Percentiles rank a stretch among this genome's conserved stretches.
These are phyloP conservation scores for Anoplopoma fimbria DNA, from an alignment of 2,113 vertebrate species.

Conservation along the genomic window DNA sequence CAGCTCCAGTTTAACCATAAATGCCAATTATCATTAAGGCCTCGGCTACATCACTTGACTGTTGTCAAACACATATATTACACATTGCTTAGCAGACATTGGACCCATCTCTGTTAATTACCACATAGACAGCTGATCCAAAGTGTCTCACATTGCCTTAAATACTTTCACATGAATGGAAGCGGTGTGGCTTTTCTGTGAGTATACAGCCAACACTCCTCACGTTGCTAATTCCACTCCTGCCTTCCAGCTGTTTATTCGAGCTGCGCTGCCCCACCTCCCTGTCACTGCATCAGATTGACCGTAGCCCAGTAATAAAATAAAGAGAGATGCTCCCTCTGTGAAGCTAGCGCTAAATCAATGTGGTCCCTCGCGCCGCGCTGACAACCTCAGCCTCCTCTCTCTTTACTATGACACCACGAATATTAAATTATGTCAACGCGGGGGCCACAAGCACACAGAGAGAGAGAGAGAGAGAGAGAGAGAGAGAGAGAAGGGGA, in stretches of 20 bases:
- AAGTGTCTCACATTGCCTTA: neutral
- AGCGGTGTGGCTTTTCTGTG: neutral
- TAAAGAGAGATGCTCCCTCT: slow-evolving; percentile 73
- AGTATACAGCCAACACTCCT: slow-evolving; percentile 19
- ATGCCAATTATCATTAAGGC: slow-evolving; percentile 36
- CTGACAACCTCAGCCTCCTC: slow-evolving; percentile 76
- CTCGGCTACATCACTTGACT: slow-evolving; percentile 33
- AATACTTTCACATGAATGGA: neutral
- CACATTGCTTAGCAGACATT: slow-evolving; percentile 29
- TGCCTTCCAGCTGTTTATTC: slow-evolving; percentile 60
- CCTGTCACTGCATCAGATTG: slow-evolving; percentile 72
- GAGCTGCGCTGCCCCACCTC: slow-evolving; percentile 52
- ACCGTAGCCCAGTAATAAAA: slow-evolving; percentile 76
- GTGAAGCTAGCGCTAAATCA: slow-evolving; percentile 78
- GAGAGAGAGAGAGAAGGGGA: slow-evolving; percentile 14
- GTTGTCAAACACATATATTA: slow-evolving; percentile 40
- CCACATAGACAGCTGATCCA: neutral
- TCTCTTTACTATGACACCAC: slow-evolving; percentile 75
- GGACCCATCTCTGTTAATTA: slow-evolving; percentile 32
- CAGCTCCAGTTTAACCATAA: slow-evolving; percentile 19
- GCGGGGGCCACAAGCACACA: slow-evolving; percentile 46
- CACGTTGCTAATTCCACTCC: slow-evolving; percentile 9
- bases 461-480: slow-evolving; percentile 22
- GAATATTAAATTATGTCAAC: slow-evolving; percentile 80
- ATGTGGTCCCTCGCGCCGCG: slow-evolving; percentile 52